These are phyloP conservation scores for Zaprionus gabonicus DNA, from an alignment of 1,140 invertebrate genomes.

Conservation along the genomic window DNA sequence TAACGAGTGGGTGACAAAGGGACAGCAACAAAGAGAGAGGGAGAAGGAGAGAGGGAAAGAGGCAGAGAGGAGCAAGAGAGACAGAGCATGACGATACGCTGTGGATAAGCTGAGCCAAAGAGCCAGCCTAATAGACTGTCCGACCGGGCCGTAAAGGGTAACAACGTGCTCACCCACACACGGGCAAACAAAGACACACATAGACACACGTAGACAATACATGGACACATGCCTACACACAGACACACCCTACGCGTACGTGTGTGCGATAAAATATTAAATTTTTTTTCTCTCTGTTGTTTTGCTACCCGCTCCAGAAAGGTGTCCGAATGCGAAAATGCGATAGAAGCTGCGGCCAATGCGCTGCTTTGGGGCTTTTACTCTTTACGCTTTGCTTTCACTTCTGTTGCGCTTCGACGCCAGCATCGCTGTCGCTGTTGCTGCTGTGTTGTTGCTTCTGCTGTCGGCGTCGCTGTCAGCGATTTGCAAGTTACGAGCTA, in stretches of 20 bases:
- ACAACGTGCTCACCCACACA: conserved; percentile 23
- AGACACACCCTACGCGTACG: background rate
- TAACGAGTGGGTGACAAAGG: conserved; percentile 16
- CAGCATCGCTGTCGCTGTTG: background rate
- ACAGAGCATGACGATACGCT: background rate
- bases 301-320: conserved; percentile 6
- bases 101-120: conserved; percentile 20
- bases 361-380: conserved; percentile 14
- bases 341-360: conserved; percentile 12
- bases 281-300: conserved; percentile 22
- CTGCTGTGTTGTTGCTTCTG: no score
- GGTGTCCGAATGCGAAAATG: conserved; percentile 28
- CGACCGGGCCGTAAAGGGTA: conserved; percentile 55
- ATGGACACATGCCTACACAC: background rate
- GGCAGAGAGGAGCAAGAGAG: background rate
- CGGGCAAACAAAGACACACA: background rate
- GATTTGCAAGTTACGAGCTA: background rate
- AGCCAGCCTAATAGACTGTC: conserved; percentile 60
- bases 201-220: conserved; percentile 9
- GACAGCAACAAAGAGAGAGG: background rate
- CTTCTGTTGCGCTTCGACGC: conserved; percentile 56
- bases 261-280: conserved; percentile 37
- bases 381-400: conserved; percentile 38
- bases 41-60: background rate
- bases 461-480: background rate